Percentiles rank a stretch among this genome's conserved stretches.
Evolutionary conservation across 2,888 invertebrate genomes (phyloP).

Genomic region (Molanna angustata): DNA sequence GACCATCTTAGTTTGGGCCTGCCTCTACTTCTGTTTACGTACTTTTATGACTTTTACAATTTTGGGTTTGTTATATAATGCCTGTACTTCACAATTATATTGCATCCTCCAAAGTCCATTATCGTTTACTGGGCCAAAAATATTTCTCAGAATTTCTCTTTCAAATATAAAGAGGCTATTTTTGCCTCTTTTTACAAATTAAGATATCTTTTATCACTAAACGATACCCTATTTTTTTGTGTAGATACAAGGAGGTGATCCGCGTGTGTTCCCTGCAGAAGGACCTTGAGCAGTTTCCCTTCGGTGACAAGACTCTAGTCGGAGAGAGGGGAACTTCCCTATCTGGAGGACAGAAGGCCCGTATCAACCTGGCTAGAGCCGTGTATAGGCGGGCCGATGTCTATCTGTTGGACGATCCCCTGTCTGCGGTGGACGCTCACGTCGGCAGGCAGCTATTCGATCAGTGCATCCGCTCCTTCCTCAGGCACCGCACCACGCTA

Average conservation of each 20-base stretch:
- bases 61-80: no score
- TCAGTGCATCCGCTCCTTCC: conserved; percentile 67
- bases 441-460: conserved; percentile 78
- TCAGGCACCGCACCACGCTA: conserved; percentile 67
- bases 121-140: no score
- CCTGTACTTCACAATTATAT: no score
- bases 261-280: conserved; percentile 46
- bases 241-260: conserved; percentile 39
- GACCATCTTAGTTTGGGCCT: no score
- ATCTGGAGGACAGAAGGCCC: conserved; percentile 72
- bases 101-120: no score
- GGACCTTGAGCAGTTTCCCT: conserved; percentile 47
- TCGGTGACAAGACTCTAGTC: conserved; percentile 66
- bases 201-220: no score
- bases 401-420: conserved; percentile 79
- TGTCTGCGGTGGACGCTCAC: conserved; percentile 80
- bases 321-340: conserved; percentile 70
- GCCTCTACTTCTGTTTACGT: no score
- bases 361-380: conserved; percentile 63
- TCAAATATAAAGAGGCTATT: no score
- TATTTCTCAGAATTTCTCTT: no score
- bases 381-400: conserved; percentile 69
- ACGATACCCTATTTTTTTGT: conserved; percentile 23
- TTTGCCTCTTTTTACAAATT: no score
- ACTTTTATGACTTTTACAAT: no score